phyloP scores from a whole-genome alignment of 1,140 invertebrate species.

The Acyrthosiphon pisum region DNA sequence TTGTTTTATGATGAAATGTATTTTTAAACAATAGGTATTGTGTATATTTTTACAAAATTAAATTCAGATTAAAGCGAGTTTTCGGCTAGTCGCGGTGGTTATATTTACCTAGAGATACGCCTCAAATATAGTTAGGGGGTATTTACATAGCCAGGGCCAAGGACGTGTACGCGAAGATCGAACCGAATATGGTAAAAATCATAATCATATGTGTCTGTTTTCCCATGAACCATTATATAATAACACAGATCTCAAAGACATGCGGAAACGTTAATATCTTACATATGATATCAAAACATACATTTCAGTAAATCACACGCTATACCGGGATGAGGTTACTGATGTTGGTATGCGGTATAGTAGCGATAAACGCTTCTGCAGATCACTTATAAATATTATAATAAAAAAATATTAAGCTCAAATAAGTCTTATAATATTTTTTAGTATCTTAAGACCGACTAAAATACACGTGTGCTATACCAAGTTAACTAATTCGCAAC shows the following conservation, averaged over 20 bases:
- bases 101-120: neutral
- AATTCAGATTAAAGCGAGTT: neutral
- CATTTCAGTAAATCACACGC: too few species aligned
- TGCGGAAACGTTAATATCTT: neutral
- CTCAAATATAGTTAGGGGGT: too few species aligned
- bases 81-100: neutral
- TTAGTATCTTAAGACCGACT: too few species aligned
- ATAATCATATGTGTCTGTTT: neutral
- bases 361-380: neutral
- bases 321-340: neutral
- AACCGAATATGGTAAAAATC: neutral
- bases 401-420: neutral
- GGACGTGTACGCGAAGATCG: too few species aligned
- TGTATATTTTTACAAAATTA: neutral
- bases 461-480: too few species aligned
- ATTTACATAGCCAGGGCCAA: too few species aligned
- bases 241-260: neutral
- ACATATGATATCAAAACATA: too few species aligned
- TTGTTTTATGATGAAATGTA: neutral
- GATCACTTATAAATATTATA: too few species aligned
- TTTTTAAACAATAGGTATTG: neutral
- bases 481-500: neutral
- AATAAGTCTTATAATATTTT: too few species aligned
- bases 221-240: neutral
- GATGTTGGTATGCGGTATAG: neutral